Evolutionary conservation across 64 coral and sea anemone genomes (phyloP).

Genomic region (Dendronephthya gigantea): DNA sequence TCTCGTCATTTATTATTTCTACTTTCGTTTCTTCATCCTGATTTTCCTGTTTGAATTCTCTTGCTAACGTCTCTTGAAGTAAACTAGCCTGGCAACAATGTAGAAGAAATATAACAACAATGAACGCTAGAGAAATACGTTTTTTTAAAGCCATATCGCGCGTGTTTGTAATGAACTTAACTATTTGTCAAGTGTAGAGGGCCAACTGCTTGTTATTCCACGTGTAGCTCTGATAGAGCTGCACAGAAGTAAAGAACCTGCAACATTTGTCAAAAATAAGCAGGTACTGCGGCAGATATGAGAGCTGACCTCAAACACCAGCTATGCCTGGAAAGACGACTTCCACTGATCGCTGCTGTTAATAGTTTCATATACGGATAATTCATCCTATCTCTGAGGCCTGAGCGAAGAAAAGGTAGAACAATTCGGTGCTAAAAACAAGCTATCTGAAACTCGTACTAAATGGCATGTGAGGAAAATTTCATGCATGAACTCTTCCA

Average conservation of each 20-base stretch:
- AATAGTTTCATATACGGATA: no score
- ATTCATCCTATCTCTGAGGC: no score
- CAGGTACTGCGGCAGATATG: background rate
- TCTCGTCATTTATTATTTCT: constrained; percentile 22
- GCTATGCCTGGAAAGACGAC: no score
- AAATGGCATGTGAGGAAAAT: no score
- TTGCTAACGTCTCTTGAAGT: background rate
- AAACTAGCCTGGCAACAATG: background rate
- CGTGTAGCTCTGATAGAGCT: background rate
- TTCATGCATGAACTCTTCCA: no score
- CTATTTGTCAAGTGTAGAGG: background rate
- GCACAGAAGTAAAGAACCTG: background rate
- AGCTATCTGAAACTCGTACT: no score
- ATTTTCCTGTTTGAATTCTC: background rate
- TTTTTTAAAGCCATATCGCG: background rate
- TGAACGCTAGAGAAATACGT: background rate
- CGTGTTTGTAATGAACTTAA: background rate
- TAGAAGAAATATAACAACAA: background rate
- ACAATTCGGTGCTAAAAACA: no score
- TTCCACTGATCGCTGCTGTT: no score
- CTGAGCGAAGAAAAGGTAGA: no score
- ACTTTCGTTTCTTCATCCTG: constrained; percentile 17
- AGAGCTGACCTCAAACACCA: background rate
- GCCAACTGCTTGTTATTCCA: background rate
- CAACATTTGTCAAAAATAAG: background rate